Conservation (phyloP, 2,797 vertebrate genomes). For the Tokudaia tokunoshimensis region DNA sequence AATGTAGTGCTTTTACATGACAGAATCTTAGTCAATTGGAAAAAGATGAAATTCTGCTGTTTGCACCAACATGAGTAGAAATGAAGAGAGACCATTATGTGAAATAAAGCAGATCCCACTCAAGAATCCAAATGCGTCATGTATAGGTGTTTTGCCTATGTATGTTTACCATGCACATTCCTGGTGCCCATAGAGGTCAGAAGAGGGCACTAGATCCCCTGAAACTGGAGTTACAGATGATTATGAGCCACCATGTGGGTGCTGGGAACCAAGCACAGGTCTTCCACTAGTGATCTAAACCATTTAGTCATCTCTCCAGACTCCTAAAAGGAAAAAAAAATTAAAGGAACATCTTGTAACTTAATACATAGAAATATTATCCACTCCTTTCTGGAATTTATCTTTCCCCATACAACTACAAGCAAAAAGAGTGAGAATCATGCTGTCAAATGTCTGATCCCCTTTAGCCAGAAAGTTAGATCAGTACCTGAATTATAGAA, state of each 20-base stretch:
- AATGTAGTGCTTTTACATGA: not conserved
- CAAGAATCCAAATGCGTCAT: not conserved
- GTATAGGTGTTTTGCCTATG: not conserved
- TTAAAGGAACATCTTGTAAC: not conserved
- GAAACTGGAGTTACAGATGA: not conserved
- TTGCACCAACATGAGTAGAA: not conserved
- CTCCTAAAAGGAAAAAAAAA: not conserved
- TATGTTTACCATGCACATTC: not conserved
- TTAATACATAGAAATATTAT: conserved; percentile 40
- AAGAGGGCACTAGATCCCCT: not conserved
- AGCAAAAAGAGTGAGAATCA: not conserved
- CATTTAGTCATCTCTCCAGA: not conserved
- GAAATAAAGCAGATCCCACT: not conserved
- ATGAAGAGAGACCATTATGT: not conserved
- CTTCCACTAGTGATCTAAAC: not conserved
- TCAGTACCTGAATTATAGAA: not conserved
- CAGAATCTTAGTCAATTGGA: not conserved
- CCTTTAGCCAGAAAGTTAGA: not conserved
- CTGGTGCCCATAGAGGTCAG: not conserved
- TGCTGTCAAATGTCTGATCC: not conserved
- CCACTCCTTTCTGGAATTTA: not conserved
- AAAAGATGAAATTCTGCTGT: not conserved
- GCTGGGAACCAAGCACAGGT: not conserved
- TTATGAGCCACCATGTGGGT: not conserved
- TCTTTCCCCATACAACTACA: not conserved